phyloP scores from a whole-genome alignment of 35 echinoderm and acorn worm genomes.

The Lytechinus pictus region DNA sequence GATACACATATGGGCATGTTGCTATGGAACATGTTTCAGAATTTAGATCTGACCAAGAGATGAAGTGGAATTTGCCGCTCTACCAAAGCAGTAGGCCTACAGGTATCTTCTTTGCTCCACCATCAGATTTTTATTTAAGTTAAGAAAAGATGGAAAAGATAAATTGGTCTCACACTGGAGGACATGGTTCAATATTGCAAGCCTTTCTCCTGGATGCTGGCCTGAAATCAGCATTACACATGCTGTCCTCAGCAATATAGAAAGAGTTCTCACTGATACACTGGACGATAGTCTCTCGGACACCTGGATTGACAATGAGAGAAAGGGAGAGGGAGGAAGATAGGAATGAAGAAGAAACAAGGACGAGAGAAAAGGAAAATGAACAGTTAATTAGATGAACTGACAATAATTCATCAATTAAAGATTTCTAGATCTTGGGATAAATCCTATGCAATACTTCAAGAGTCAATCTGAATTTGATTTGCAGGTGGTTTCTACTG shows the following conservation, averaged over 20 bases:
- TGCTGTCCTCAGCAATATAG: conserved; percentile 42
- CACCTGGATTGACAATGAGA: not conserved
- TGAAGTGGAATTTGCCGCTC: too few species aligned
- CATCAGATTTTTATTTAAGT: too few species aligned
- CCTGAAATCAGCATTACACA: not conserved
- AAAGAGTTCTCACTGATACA: conserved; percentile 36
- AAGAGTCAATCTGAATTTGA: too few species aligned
- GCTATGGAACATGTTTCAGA: too few species aligned
- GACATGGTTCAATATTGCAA: conserved; percentile 38
- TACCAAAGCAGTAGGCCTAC: too few species aligned
- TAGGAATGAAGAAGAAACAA: not conserved
- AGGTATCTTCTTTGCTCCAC: too few species aligned
- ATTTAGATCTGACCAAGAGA: too few species aligned
- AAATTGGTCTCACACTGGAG: not conserved
- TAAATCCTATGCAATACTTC: too few species aligned
- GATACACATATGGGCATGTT: too few species aligned
- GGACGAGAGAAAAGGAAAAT: not conserved
- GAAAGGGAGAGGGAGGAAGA: not conserved
- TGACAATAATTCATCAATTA: too few species aligned
- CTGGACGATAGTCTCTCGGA: conserved; percentile 5
- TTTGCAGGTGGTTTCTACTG: not conserved
- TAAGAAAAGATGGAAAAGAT: not conserved
- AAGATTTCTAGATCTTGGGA: too few species aligned
- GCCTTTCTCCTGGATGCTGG: not conserved
- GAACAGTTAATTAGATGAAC: not conserved